Percentiles rank a stretch among this genome's conserved stretches.
Conservation (phyloP, 2,797 vertebrate species). For the Silurus aristotelis region DNA sequence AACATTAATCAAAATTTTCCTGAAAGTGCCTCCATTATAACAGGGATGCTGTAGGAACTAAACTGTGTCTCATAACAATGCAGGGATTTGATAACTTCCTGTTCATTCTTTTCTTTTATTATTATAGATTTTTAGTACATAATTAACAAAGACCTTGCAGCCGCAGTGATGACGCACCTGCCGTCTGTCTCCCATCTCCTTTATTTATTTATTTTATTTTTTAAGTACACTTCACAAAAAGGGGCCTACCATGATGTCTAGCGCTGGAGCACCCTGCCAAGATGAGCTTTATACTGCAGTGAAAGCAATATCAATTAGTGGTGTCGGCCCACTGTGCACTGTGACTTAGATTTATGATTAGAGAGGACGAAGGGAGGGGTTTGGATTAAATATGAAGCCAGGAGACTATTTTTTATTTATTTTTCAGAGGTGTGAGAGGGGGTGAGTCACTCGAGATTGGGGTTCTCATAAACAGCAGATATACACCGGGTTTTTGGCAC, state of each 20-base stretch:
- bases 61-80: too few species aligned
- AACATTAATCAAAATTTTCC: too few species aligned
- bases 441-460: slow-evolving; percentile 28
- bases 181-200: slow-evolving; percentile 17
- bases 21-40: too few species aligned
- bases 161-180: slow-evolving; percentile 17
- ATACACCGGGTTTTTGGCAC: slow-evolving; percentile 15
- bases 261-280: slow-evolving; percentile 39
- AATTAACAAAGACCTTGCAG: slow-evolving; percentile 35
- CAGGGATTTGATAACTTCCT: too few species aligned
- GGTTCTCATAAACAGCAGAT: slow-evolving; percentile 41
- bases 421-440: slow-evolving; percentile 34
- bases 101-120: slow-evolving; percentile 9
- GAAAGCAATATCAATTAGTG: slow-evolving; percentile 54
- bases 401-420: slow-evolving; percentile 41
- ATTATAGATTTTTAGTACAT: slow-evolving; percentile 38
- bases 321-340: slow-evolving; percentile 48
- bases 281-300: slow-evolving; percentile 49
- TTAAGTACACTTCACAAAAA: slow-evolving; percentile 24
- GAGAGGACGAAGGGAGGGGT: slow-evolving; percentile 36
- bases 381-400: slow-evolving; percentile 48
- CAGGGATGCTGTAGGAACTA: too few species aligned
- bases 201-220: not conserved
- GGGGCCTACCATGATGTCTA: slow-evolving; percentile 39
- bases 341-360: slow-evolving; percentile 51